A percentile compares a stretch with the other conserved stretches of the same genome.
Conservation (phyloP, 2,113 vertebrate species). For the Ahaetulla prasina region DNA sequence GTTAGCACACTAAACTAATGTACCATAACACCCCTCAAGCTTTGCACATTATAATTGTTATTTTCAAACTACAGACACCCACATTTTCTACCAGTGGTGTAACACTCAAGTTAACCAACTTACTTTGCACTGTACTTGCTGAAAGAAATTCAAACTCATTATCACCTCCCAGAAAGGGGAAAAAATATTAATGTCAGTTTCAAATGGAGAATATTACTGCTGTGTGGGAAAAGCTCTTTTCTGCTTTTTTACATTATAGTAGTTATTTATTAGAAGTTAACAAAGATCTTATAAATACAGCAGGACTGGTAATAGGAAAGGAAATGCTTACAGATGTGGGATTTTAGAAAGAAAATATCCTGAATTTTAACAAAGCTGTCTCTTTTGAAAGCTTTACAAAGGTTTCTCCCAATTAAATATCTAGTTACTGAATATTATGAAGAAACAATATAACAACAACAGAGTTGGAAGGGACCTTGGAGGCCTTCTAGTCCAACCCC, state of each 20-base stretch:
- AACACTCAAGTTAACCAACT: conserved; percentile 4
- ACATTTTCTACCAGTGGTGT: conserved; percentile 9
- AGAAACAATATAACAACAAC: too few species aligned
- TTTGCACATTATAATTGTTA: background rate
- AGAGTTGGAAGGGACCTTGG: too few species aligned
- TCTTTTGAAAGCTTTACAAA: background rate
- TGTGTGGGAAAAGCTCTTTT: background rate
- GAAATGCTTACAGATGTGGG: background rate
- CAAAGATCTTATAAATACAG: background rate
- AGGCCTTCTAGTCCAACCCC: too few species aligned
- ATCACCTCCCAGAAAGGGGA: conserved; percentile 16
- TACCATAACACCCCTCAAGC: background rate
- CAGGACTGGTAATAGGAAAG: background rate
- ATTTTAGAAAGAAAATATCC: background rate
- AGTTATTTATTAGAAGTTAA: background rate
- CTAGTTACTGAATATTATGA: background rate
- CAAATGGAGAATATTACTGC: background rate
- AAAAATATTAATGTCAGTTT: background rate
- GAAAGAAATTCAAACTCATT: conserved; percentile 14
- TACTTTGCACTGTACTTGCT: background rate
- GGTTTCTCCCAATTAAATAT: background rate
- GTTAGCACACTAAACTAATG: background rate
- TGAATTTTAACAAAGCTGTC: background rate
- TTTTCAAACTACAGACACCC: conserved; percentile 27
- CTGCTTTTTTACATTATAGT: background rate